Base-by-base conservation (phyloP, 2,113 vertebrate species). In the Pollachius pollachius region DNA sequence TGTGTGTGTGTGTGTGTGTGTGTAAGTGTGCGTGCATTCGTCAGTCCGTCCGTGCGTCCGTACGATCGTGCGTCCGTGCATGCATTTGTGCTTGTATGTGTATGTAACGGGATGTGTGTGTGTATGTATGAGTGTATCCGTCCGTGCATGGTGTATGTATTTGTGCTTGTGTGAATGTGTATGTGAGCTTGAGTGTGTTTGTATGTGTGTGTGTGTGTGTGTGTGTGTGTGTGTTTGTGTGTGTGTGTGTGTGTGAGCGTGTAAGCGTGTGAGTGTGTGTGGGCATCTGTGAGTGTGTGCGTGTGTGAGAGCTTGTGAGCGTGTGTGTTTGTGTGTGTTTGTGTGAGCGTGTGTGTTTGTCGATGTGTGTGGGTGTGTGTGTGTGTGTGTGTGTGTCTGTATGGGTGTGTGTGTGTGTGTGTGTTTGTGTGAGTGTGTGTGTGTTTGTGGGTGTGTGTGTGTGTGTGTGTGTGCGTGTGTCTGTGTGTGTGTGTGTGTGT, bases 321-420 rank as follows among this genome's bases (percentile, higher is more conserved):
- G 58, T 60, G 58, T 21, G 58, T 19, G 16, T 60, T 3, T 27
- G 27, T 27, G 27, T 27, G 27, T 27, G 4, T 60, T n/a, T 60
- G 58, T 7, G 58, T 19, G 16, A 19, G 58, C 52, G 7, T 15
- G 7, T 59, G 57, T 2, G 57, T 1, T 15, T 59, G 57, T 59
- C 5, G 5, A 17, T 59, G 57, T 59, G 57, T 59, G 57, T 59
- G 57, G 5, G 57, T 59, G 57, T 59, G 57, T n/a, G n/a, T n/a
- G 18, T 19, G 7, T 60, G 58, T 18, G 17, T 3, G 15, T 1
- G 3, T 56, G 54, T 11, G 54, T 15, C 3, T n/a, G 11, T 3
- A 17, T 60, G 58, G 6, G 58, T 60, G n/a, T 60, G n/a, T 60
- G 58, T 60, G 58, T 60, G 58, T 60, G 58, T 60, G n/a, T 60